Conservation (phyloP, 2,888 invertebrate species). For the Taphrorychus bicolor region DNA sequence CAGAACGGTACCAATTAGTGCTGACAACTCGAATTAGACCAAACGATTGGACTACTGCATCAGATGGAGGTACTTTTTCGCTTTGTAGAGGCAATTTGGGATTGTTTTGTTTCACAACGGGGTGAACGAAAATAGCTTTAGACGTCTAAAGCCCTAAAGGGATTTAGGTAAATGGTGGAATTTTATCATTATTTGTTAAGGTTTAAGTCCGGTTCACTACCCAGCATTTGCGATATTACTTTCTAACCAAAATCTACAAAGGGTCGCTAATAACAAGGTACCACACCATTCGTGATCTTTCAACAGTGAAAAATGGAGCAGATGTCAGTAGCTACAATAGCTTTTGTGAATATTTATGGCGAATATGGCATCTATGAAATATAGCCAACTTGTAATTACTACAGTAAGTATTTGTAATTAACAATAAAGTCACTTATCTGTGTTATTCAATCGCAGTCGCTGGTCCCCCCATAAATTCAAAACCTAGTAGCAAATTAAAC, state of each 20-base stretch:
- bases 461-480: background rate
- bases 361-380: no score
- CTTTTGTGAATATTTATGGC: no score
- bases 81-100: background rate
- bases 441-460: no score
- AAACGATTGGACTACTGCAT: no score
- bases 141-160: background rate
- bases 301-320: background rate
- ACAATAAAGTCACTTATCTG: no score
- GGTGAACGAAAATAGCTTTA: background rate
- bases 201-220: background rate
- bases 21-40: constrained; percentile 14
- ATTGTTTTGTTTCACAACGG: background rate
- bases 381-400: no score
- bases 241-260: background rate
- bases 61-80: background rate
- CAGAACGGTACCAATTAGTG: constrained; percentile 2
- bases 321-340: background rate
- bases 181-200: background rate
- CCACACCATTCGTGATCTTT: background rate
- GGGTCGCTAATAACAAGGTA: background rate
- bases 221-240: background rate
- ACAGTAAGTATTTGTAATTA: no score
- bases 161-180: background rate
- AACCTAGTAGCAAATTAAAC: constrained; percentile 3